Percentiles rank a stretch among this genome's conserved stretches.
phyloP scores from a whole-genome alignment of 2,888 invertebrate species.

The Parelbella ahira region DNA sequence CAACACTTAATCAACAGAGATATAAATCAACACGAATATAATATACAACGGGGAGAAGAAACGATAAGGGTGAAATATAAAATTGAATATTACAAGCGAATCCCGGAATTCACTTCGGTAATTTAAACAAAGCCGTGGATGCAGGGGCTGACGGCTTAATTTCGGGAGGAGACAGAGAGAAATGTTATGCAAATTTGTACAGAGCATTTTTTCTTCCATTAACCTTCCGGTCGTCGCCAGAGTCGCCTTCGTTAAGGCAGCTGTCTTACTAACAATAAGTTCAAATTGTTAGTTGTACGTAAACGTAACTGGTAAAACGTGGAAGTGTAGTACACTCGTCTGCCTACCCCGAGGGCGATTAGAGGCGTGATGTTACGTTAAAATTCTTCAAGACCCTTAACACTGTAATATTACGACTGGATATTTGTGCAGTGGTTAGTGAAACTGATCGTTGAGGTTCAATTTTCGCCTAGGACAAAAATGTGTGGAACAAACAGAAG shows the following conservation, averaged over 20 bases:
- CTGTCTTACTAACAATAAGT: conserved; percentile 5
- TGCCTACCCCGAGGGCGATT: no score
- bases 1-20: neutral
- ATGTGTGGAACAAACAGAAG: no score
- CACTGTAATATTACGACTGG: no score
- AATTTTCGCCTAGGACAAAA: no score
- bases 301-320: no score
- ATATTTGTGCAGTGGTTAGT: no score
- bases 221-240: conserved; percentile 62
- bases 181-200: conserved; percentile 79
- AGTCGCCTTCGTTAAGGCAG: conserved; percentile 29
- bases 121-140: conserved; percentile 72
- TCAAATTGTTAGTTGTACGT: no score
- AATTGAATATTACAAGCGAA: conserved; percentile 55
- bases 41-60: neutral
- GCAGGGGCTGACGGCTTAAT: conserved; percentile 66
- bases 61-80: conserved; percentile 18
- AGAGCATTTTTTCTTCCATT: conserved; percentile 77
- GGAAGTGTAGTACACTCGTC: no score
- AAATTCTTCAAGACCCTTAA: no score
- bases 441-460: no score
- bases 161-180: conserved; percentile 66
- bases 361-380: no score
- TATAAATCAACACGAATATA: conserved; percentile 4
- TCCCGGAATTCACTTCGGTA: conserved; percentile 65